A percentile compares a stretch with the other conserved stretches of the same genome.
Evolutionary conservation across 1,140 invertebrate species (phyloP).

Genomic region (Brachionus rubens): DNA sequence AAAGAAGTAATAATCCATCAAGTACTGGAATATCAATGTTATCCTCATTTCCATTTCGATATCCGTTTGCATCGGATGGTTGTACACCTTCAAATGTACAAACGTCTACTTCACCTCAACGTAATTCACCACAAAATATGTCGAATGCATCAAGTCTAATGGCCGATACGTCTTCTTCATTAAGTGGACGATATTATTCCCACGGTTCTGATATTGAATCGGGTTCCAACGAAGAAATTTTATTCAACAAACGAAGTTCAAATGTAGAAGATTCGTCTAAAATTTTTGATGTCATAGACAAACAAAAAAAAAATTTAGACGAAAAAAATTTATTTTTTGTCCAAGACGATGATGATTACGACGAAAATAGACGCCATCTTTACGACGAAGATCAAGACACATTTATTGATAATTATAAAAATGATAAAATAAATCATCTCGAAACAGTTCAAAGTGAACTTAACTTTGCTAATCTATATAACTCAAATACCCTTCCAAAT

Average conservation of each 20-base stretch:
- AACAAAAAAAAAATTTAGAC: neutral
- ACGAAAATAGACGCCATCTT: neutral
- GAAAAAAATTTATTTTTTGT: constrained; percentile 40
- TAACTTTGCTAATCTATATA: neutral
- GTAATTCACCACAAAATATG: neutral
- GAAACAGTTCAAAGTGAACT: constrained; percentile 29
- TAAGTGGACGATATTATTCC: neutral
- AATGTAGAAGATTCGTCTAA: neutral
- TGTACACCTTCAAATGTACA: neutral
- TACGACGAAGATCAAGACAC: neutral
- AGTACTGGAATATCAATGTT: constrained; percentile 21
- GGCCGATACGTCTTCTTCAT: constrained; percentile 1
- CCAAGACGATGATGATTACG: neutral
- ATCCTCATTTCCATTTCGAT: constrained; percentile 14
- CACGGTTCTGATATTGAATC: neutral
- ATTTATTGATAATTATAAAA: neutral
- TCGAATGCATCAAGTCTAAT: constrained; percentile 11
- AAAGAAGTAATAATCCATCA: neutral
- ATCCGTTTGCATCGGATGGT: constrained; percentile 32
- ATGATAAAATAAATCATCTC: constrained; percentile 8
- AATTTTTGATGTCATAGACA: neutral
- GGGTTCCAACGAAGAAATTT: neutral
- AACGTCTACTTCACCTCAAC: neutral
- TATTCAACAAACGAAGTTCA: neutral
- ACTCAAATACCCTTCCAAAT: constrained; percentile 25